Conservation (phyloP, 2,888 invertebrate genomes). For the Notodonta ziczac region DNA sequence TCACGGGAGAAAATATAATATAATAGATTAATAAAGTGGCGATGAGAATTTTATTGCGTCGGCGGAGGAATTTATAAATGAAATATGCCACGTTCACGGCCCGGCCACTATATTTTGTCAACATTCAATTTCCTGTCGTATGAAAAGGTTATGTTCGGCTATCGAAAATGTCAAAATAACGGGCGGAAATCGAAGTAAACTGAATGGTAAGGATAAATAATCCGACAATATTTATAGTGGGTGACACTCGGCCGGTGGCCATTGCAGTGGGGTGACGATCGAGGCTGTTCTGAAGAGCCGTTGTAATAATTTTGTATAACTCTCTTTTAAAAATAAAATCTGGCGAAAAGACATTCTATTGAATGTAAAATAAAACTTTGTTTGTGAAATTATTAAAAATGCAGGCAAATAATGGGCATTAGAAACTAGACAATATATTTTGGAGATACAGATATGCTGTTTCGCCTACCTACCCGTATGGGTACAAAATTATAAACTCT, state of each 20-base stretch:
- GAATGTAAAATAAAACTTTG: no score
- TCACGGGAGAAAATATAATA: conserved; percentile 45
- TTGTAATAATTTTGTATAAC: no score
- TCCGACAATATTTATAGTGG: conserved; percentile 9
- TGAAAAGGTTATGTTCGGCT: conserved; percentile 56
- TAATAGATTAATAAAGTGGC: conserved; percentile 50
- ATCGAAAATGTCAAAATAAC: conserved; percentile 60
- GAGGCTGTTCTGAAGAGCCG: background rate
- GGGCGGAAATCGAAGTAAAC: conserved; percentile 59
- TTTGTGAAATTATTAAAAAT: no score
- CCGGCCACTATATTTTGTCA: conserved; percentile 54
- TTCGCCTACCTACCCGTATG: background rate
- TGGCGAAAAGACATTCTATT: no score
- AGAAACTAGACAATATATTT: no score
- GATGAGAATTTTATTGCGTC: conserved; percentile 36
- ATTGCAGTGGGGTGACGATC: background rate
- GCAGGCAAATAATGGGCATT: no score
- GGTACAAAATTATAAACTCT: background rate
- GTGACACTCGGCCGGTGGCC: background rate
- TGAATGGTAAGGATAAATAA: conserved; percentile 28
- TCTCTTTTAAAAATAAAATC: no score
- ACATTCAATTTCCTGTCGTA: conserved; percentile 67
- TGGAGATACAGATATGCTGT: background rate
- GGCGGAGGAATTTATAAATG: conserved; percentile 33
- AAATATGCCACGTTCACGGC: conserved; percentile 46